Conservation (phyloP, 2,888 invertebrate genomes). For the Vanessa cardui region DNA sequence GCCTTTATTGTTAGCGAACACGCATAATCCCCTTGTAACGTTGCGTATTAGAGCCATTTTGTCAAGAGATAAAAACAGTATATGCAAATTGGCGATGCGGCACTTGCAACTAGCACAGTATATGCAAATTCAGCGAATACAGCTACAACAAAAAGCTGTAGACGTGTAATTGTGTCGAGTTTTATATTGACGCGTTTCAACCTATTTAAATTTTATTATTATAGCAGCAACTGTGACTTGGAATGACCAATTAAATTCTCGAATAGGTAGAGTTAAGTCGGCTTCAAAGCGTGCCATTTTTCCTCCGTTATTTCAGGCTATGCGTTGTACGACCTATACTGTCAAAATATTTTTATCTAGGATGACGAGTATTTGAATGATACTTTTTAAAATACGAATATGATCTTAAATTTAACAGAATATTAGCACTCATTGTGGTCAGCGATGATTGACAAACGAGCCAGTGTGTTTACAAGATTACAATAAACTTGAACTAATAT, state of each 20-base stretch:
- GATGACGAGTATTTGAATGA: no score
- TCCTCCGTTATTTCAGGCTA: not conserved
- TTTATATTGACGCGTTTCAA: slow-evolving; percentile 19
- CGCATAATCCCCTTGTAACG: slow-evolving; percentile 10
- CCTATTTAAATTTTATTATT: slow-evolving; percentile 24
- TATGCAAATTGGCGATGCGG: slow-evolving; percentile 10
- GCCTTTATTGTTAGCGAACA: slow-evolving; percentile 8
- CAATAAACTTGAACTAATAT: no score
- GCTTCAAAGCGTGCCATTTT: not conserved
- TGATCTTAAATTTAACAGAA: no score
- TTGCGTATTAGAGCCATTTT: slow-evolving; percentile 14
- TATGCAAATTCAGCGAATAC: slow-evolving; percentile 24
- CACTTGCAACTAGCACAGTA: slow-evolving; percentile 13
- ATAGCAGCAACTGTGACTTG: slow-evolving; percentile 8
- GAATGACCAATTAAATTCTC: slow-evolving; percentile 5
- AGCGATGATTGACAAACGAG: no score
- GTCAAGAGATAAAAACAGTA: slow-evolving; percentile 9
- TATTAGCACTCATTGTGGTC: no score
- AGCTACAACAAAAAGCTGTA: slow-evolving; percentile 12
- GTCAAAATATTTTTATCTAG: no score
- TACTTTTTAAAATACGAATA: no score
- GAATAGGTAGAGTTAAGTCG: not conserved
- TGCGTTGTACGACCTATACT: not conserved
- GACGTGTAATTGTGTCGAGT: slow-evolving; percentile 13
- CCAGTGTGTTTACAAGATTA: no score